Base-by-base conservation (phyloP, 2,797 vertebrate genomes). In the Tangara arthus region DNA sequence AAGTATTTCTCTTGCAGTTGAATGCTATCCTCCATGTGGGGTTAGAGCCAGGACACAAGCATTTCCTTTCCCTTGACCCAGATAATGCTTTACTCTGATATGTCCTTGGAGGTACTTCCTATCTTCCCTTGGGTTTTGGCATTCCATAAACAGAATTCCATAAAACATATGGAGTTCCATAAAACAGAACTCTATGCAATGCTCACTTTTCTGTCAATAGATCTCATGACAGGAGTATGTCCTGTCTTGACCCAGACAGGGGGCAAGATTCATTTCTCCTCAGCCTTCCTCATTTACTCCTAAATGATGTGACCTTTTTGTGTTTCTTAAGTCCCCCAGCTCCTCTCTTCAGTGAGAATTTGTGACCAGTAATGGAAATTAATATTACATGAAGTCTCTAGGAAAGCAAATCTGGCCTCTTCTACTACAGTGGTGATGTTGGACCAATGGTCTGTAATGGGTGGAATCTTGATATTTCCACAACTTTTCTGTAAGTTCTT, bases 401-500 rank as follows among this genome's bases (percentile, higher is more conserved):
- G 41, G 22, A 82, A 64, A 46, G 16, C 42, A 89, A 69, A 14
- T 19, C 41, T 44, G 14, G 8, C 12, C 32, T 84, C 61, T 84
- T 21, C 52, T 73, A 12, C 61, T 50, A 11, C 21, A 68, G 18
- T 20, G 16, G 4, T 72, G 59, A 72, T 65, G 53, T 57, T 49
- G 30, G 34, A 46, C 59, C 41, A 49, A 1, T 2, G 4, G 12
- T 73, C 64, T 70, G 22, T 23, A 65, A 4, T 0, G 0, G 8
- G 42, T 77, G 16, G 5, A 56, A 44, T 63, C 9, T 23, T 59
- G 27, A 6, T 68, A 60, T 32, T 85, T 64, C 27, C 35, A 47
- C 35, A 35, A 35, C 12, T 55, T 87, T 68, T 24, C 34, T 34
- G 1, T 41, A 28, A 56, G 15, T 9, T 87, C 30, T 77, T 59